Base-by-base conservation (phyloP, 2,888 invertebrate genomes). In the Rotaria sp. region DNA sequence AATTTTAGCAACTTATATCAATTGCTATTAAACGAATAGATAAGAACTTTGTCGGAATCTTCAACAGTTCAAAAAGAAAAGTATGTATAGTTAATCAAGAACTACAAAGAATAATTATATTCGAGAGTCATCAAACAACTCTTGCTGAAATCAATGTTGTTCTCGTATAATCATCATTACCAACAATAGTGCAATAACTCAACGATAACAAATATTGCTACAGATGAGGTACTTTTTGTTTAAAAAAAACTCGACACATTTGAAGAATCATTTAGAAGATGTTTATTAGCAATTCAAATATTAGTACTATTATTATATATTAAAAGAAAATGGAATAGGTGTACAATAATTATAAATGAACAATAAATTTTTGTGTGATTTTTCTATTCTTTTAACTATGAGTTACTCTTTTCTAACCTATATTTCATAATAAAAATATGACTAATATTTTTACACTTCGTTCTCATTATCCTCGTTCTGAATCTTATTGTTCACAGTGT, bases 11-110 rank as follows among this genome's bases (percentile, higher is more conserved):
- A 74, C 21, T 74, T 13, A 38, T 74, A 38, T 21, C 35, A 21
- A 74, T 74, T 21, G 74, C 74, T 74, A 38, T 74, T 30, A 30
- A 74, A 74, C 74, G 74, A 74, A 74, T 74, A 38, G 74, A 35
- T 21, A 38, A 74, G 35, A 38, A 74, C 35, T 38, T 74, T 35
- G 38, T 30, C 21, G 35, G 11, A 2, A 74, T 38, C 4, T 38
- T 38, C 8, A 74, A 74, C 3, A 74, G 15, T 74, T 38, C 35
- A 74, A 5, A 35, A 74, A 2, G 7, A 30, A 35, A 2, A 38
- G 3, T 21, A 18, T n/a, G 7, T 24, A 35, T 15, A 26, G 3
- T 24, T 24, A 18, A 24, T 55, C 55, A 18, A 55, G 55, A 24
- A 24, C 10, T 4, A 55, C 55, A 24, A 24, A 8, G 7, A 55